A percentile compares a stretch with the other conserved stretches of the same genome.
These are phyloP conservation scores for Vesta saturnalis DNA, from an alignment of 2,888 invertebrate species.

Conservation along the genomic window DNA sequence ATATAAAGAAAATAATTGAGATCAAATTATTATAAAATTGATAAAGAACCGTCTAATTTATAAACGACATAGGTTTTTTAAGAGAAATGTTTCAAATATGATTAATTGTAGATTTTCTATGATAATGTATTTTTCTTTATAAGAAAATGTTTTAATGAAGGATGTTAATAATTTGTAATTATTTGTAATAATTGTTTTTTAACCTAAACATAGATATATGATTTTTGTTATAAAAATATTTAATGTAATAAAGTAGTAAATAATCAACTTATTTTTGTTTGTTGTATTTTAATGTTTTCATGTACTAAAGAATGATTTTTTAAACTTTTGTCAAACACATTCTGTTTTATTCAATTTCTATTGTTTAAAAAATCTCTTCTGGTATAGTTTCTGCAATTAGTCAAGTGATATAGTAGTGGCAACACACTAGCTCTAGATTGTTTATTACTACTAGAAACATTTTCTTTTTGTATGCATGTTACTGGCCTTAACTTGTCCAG, in stretches of 20 bases:
- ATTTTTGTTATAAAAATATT: slow-evolving; percentile 60
- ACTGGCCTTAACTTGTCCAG: slow-evolving; percentile 36
- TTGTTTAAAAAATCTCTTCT: slow-evolving; percentile 31
- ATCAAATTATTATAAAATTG: slow-evolving; percentile 39
- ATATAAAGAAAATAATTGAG: slow-evolving; percentile 29
- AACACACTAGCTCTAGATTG: slow-evolving; percentile 31
- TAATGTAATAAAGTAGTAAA: slow-evolving; percentile 40
- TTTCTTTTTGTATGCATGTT: slow-evolving; percentile 33
- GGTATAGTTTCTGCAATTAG: slow-evolving; percentile 29
- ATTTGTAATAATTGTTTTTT: slow-evolving; percentile 61
- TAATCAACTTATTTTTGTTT: slow-evolving; percentile 38
- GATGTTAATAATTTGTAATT: slow-evolving; percentile 60
- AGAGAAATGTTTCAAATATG: slow-evolving; percentile 38
- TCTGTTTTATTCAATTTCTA: slow-evolving; percentile 19
- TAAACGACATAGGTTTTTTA: slow-evolving; percentile 31
- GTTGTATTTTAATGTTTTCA: slow-evolving; percentile 23
- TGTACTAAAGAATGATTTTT: slow-evolving; percentile 34
- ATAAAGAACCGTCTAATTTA: slow-evolving; percentile 7
- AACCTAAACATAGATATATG: slow-evolving; percentile 53
- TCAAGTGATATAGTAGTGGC: slow-evolving; percentile 15
- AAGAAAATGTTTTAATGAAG: slow-evolving; percentile 59
- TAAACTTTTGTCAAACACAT: slow-evolving; percentile 29
- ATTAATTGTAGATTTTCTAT: slow-evolving; percentile 59
- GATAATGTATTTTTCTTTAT: slow-evolving; percentile 58
- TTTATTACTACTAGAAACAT: slow-evolving; percentile 28